Evolutionary conservation across 2,888 invertebrate genomes (phyloP).

Genomic region (Schizaphis graminum): DNA sequence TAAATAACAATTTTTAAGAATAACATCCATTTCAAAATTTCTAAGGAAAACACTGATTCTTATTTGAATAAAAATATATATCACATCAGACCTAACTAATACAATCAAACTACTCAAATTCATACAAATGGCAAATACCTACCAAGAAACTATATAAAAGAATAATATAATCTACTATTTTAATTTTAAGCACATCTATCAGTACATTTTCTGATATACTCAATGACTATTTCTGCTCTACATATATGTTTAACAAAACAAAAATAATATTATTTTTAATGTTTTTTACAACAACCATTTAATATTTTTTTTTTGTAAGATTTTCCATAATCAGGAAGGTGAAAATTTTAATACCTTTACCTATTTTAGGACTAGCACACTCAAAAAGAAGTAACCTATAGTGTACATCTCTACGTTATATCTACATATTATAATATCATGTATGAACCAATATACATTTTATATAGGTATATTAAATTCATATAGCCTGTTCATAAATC

Average conservation of each 20-base stretch:
- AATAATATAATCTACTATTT: too few species aligned
- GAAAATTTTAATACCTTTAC: neutral
- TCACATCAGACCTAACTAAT: too few species aligned
- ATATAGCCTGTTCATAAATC: neutral
- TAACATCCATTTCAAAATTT: neutral
- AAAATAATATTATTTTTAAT: neutral
- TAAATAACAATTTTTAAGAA: neutral
- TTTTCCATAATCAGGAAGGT: neutral
- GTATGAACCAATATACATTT: neutral
- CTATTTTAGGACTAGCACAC: neutral
- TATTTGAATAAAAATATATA: too few species aligned
- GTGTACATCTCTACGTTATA: neutral
- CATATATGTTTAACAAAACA: neutral
- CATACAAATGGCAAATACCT: too few species aligned
- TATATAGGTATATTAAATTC: slow-evolving; percentile 11
- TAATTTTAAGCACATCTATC: too few species aligned
- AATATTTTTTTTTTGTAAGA: neutral
- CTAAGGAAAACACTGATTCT: neutral
- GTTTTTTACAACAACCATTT: neutral
- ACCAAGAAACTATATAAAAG: too few species aligned
- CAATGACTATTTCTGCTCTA: too few species aligned
- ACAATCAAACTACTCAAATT: too few species aligned
- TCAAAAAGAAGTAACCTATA: neutral
- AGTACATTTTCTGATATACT: too few species aligned
- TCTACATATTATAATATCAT: neutral